A percentile compares a stretch with the other conserved stretches of the same genome.
phyloP scores from a whole-genome alignment of 2,888 invertebrate genomes.

The Hemaris fuciformis region DNA sequence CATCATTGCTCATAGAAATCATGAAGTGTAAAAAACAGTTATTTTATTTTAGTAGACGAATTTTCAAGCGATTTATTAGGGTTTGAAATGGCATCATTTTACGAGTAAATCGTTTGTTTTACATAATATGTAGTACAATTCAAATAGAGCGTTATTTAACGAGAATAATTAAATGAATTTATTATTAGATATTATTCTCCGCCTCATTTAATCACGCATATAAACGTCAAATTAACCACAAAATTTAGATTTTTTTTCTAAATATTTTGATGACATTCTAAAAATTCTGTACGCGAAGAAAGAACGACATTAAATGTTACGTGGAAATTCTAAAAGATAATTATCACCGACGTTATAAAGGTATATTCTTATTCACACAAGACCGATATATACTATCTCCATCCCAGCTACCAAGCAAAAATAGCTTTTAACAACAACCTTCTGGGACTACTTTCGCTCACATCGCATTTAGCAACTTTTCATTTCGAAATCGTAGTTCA shows the following conservation, averaged over 20 bases:
- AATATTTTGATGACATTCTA: not conserved
- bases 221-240: too few species aligned
- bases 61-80: too few species aligned
- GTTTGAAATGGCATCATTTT: too few species aligned
- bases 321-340: conserved; percentile 63
- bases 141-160: too few species aligned
- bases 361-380: conserved; percentile 21
- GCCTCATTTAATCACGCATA: too few species aligned
- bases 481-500: conserved; percentile 47
- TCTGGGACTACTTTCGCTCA: conserved; percentile 26
- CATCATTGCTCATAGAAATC: too few species aligned
- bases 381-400: conserved; percentile 27
- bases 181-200: too few species aligned
- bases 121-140: too few species aligned
- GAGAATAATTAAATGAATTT: too few species aligned
- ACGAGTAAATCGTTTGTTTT: too few species aligned
- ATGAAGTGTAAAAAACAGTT: too few species aligned
- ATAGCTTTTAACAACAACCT: not conserved
- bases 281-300: not conserved
- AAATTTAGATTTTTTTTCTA: not conserved
- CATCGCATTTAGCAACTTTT: conserved; percentile 43
- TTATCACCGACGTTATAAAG: conserved; percentile 55
- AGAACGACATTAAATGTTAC: conserved; percentile 40
- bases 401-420: conserved; percentile 18
- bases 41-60: too few species aligned